Conservation (phyloP, 2,113 vertebrate species). For the Malurus elegans region DNA sequence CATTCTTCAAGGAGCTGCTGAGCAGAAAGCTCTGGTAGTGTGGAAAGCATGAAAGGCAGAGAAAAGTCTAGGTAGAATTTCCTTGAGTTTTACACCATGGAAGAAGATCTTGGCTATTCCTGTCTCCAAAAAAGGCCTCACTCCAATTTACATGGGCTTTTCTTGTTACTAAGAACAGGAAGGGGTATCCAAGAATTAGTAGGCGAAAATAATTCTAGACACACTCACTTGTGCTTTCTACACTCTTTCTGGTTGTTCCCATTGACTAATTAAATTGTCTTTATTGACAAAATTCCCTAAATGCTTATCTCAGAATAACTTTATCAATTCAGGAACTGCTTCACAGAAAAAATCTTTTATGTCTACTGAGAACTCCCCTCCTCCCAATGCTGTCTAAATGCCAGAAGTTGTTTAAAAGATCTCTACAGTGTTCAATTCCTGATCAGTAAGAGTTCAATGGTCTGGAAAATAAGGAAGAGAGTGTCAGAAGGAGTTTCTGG, state of each 20-base stretch:
- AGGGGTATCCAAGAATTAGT: neutral
- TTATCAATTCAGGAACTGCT: neutral
- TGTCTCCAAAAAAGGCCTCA: neutral
- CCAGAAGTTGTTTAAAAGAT: slow-evolving; percentile 24
- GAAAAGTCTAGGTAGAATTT: neutral
- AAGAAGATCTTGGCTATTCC: neutral
- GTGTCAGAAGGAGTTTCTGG: slow-evolving; percentile 19
- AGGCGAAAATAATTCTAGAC: neutral
- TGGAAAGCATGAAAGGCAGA: neutral
- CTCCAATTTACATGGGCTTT: neutral
- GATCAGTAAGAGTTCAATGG: slow-evolving; percentile 28
- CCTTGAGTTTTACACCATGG: neutral
- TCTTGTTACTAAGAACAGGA: neutral
- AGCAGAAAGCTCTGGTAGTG: neutral
- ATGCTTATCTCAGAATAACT: neutral
- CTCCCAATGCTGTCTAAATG: neutral
- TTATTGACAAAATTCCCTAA: neutral
- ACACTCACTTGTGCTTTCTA: neutral
- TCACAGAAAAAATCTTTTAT: neutral
- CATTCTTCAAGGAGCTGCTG: neutral
- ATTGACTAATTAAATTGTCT: neutral
- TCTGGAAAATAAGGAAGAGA: slow-evolving; percentile 53
- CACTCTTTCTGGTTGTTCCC: neutral
- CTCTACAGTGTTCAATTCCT: neutral
- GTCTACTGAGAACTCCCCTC: neutral